Conservation (phyloP, 2,888 invertebrate species). For the Sepiola atlantica region DNA sequence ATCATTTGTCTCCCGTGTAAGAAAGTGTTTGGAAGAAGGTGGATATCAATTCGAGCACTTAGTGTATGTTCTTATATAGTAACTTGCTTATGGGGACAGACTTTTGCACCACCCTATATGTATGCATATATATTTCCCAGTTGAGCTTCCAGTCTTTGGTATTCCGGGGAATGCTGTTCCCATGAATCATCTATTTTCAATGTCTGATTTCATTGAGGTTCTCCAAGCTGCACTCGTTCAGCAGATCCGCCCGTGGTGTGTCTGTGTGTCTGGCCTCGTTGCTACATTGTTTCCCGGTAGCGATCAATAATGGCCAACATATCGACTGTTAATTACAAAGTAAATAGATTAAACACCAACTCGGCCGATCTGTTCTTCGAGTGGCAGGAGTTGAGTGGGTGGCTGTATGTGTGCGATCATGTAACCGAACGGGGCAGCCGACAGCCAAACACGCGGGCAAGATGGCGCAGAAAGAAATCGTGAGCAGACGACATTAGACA, state of each 20-base stretch:
- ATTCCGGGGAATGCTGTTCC: background rate
- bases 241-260: background rate
- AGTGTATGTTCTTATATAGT: too few relatives aligned
- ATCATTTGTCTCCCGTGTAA: too few relatives aligned
- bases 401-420: background rate
- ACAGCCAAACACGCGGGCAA: background rate
- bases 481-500: background rate
- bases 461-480: background rate
- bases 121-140: too few relatives aligned
- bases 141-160: too few relatives aligned
- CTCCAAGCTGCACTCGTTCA: background rate
- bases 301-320: background rate
- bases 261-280: background rate
- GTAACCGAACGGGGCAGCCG: background rate
- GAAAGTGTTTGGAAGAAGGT: too few relatives aligned
- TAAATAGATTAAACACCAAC: background rate
- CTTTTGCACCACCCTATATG: too few relatives aligned
- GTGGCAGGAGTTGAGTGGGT: background rate
- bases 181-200: background rate
- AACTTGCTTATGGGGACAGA: too few relatives aligned
- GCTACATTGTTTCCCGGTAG: background rate
- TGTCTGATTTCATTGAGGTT: background rate
- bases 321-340: background rate
- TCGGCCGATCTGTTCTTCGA: background rate
- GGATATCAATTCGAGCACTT: too few relatives aligned